phyloP scores from a whole-genome alignment of 2,888 invertebrate genomes.

The Cephus pulcher region DNA sequence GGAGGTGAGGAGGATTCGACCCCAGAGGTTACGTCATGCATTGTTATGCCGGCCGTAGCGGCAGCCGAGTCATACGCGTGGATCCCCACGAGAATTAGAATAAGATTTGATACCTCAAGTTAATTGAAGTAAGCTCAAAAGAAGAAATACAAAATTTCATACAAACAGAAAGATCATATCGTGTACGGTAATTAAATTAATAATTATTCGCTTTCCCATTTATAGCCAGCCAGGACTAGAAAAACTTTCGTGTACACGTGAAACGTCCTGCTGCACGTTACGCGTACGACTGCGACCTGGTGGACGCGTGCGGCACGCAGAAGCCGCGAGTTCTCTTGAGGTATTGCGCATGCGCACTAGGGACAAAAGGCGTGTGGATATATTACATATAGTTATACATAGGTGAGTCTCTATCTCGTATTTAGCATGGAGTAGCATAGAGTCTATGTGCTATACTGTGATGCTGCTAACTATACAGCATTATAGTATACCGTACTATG shows the following conservation, averaged over 20 bases:
- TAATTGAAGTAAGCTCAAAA: not conserved
- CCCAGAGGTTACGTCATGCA: slow-evolving; percentile 60
- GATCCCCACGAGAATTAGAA: slow-evolving; percentile 55
- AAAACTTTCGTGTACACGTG: not conserved
- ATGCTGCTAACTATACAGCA: not conserved
- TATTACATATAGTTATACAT: not conserved
- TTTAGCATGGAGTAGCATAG: not conserved
- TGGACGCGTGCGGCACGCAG: not conserved
- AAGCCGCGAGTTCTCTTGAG: not conserved
- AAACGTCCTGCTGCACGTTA: not conserved
- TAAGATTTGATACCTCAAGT: slow-evolving; percentile 25
- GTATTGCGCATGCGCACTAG: not conserved
- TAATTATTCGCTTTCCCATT: not conserved
- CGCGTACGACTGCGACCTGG: not conserved
- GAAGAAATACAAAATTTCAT: not conserved
- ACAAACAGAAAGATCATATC: not conserved
- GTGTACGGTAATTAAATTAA: not conserved
- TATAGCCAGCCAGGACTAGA: not conserved
- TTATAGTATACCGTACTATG: not conserved
- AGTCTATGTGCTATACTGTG: not conserved
- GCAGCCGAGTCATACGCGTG: slow-evolving; percentile 51
- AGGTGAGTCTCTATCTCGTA: not conserved
- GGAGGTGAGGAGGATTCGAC: slow-evolving; percentile 61
- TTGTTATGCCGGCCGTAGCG: slow-evolving; percentile 63
- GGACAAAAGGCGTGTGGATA: not conserved